Evolutionary conservation across 1,140 invertebrate species (phyloP), one percentile per base, ranked within the genome.

Genomic region (Zaprionus ghesquierei): DNA sequence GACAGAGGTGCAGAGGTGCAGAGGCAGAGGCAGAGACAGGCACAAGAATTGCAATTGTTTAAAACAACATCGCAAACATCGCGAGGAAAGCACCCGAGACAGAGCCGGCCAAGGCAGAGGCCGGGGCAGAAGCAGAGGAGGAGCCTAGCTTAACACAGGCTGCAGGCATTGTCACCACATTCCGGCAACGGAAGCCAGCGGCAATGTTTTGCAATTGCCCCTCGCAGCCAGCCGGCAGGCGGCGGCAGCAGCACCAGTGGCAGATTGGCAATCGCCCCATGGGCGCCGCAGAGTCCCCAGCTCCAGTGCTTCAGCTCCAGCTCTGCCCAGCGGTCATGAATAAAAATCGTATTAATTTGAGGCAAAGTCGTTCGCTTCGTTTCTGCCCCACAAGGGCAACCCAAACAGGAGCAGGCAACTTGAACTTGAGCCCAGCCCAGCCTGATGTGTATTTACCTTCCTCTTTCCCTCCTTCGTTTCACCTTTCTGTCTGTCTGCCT

Each of bases 291-390:
- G 54, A 23, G 35, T 41, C 35, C 35, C n/a, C 5, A 15, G n/a
- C 35, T 15, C 35, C 35, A 41, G 35, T 2, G n/a, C 35, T 4
- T 13, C 35, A 41, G 35, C 35, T 9, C 35, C 35, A 15, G 35
- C 35, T 50, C 62, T 27, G 58, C 41, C 74, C 68, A 55, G 35
- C 38, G 71, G 82, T 77, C 84, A 87, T 87, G 82, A 89, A 87
- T 89, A 87, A 87, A 89, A 87, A 87, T 87, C 82, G 82, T 84
- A 87, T 87, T 87, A 87, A 87, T 87, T 89, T 70, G 84, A 77
- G 76, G 49, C 76, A 82, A 58, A 82, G 79, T 76, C 82, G 72
- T 38, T 38, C n/a, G 33, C n/a, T 35, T 35, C 33, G 35, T 38
- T 46, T 46, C 75, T 69, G 74, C n/a, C n/a, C 41, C 63, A 60